These are phyloP conservation scores for Conops quadrifasciatus DNA, from an alignment of 2,888 invertebrate genomes.

Conservation along the genomic window DNA sequence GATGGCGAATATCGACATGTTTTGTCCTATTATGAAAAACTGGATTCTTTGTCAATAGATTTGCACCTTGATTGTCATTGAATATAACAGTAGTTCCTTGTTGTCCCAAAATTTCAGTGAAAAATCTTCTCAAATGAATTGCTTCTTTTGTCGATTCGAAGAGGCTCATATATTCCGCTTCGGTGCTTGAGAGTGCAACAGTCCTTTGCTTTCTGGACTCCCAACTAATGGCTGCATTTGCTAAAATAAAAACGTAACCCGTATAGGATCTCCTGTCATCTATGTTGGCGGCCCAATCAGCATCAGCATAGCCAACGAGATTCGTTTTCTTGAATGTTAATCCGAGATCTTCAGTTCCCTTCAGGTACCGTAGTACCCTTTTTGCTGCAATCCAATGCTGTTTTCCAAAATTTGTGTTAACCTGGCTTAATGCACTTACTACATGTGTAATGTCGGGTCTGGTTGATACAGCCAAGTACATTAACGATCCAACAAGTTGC, in stretches of 20 bases:
- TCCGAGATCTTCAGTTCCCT: conserved; percentile 34
- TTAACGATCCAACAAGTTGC: conserved; percentile 35
- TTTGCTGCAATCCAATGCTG: conserved; percentile 40
- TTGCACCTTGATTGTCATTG: conserved; percentile 36
- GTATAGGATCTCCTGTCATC: conserved; percentile 35
- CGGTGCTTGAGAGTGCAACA: no score
- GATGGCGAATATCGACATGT: background rate
- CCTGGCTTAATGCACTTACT: conserved; percentile 38
- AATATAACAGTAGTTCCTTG: conserved; percentile 23
- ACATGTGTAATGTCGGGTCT: conserved; percentile 41
- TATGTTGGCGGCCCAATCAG: conserved; percentile 29
- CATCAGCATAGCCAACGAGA: conserved; percentile 28
- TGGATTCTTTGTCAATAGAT: conserved; percentile 5
- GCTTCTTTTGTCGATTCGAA: no score
- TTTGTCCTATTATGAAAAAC: background rate
- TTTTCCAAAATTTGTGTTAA: conserved; percentile 33
- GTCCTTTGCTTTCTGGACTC: no score
- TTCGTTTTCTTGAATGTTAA: conserved; percentile 4
- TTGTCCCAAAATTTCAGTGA: background rate
- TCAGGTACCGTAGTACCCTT: conserved; percentile 37
- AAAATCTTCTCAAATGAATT: conserved; percentile 24
- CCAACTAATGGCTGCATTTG: no score
- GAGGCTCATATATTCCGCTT: no score
- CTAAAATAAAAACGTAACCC: conserved; percentile 30
- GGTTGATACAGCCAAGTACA: conserved; percentile 43